phyloP scores from a whole-genome alignment of 2,888 invertebrate species.

The Epinotia ramella region DNA sequence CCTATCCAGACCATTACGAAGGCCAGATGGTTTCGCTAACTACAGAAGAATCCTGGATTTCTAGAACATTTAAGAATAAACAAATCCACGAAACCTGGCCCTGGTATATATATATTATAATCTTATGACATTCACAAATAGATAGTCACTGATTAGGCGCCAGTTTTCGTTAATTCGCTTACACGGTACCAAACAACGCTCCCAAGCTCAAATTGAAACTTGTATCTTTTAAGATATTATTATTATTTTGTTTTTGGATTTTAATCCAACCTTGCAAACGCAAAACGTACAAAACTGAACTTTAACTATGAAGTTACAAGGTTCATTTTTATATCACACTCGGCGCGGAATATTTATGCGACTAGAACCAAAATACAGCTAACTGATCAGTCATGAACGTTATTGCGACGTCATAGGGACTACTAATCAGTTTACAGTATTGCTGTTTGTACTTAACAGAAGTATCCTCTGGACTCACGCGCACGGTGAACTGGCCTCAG shows the following conservation, averaged over 20 bases:
- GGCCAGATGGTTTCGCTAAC: conserved; percentile 43
- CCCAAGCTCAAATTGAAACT: neutral
- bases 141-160: too few relatives aligned
- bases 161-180: too few relatives aligned
- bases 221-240: too few relatives aligned
- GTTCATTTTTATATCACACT: neutral
- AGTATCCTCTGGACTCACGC: conserved; percentile 54
- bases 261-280: neutral
- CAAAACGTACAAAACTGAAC: neutral
- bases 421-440: too few relatives aligned
- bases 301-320: neutral
- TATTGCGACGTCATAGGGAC: too few relatives aligned
- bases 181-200: neutral
- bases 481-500: conserved; percentile 50
- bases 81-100: too few relatives aligned
- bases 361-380: neutral
- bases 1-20: conserved; percentile 25
- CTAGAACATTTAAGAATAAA: conserved; percentile 9
- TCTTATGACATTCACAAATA: too few relatives aligned
- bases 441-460: conserved; percentile 53
- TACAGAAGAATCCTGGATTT: conserved; percentile 55
- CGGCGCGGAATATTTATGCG: neutral
- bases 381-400: too few relatives aligned
- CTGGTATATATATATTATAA: too few relatives aligned
- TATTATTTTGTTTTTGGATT: too few relatives aligned